Conservation (phyloP, 1,140 invertebrate genomes). For the Drusus annulatus region DNA sequence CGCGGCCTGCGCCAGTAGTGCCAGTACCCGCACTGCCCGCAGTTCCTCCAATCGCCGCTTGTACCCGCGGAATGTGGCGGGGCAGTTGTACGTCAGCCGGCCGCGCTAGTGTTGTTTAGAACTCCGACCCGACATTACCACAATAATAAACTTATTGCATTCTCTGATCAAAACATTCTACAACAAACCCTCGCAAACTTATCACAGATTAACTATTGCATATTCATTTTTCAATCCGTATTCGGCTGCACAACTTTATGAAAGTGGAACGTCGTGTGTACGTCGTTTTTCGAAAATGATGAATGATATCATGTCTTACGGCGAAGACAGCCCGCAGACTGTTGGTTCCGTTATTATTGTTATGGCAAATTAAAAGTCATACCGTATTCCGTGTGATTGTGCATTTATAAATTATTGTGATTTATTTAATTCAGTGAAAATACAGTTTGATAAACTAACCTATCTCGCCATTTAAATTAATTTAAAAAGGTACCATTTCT, state of each 20-base stretch:
- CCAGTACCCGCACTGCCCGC: neutral
- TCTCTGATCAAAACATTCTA: too few relatives aligned
- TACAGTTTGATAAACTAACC: too few relatives aligned
- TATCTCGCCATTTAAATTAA: too few relatives aligned
- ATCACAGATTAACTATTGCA: neutral
- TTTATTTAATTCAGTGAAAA: neutral
- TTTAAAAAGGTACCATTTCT: too few relatives aligned
- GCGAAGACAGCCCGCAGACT: conserved; percentile 84
- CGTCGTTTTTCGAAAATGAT: too few relatives aligned
- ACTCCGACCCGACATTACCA: neutral
- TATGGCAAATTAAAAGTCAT: conserved; percentile 62
- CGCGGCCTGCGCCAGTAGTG: too few relatives aligned
- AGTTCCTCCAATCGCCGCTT: conserved; percentile 41
- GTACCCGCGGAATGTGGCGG: conserved; percentile 36
- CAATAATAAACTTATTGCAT: neutral
- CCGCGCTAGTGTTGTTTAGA: neutral
- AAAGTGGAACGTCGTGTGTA: conserved; percentile 5
- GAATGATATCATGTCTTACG: conserved; percentile 68
- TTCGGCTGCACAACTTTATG: neutral
- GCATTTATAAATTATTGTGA: conserved; percentile 12
- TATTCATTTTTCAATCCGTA: neutral
- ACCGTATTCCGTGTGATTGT: conserved; percentile 7
- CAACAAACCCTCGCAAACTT: neutral
- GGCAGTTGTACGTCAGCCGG: neutral
- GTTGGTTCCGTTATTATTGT: conserved; percentile 93